Evolutionary conservation across 2,888 invertebrate species (phyloP), one percentile per base, ranked within the genome.

Genomic region (Ptychoptera albimana): DNA sequence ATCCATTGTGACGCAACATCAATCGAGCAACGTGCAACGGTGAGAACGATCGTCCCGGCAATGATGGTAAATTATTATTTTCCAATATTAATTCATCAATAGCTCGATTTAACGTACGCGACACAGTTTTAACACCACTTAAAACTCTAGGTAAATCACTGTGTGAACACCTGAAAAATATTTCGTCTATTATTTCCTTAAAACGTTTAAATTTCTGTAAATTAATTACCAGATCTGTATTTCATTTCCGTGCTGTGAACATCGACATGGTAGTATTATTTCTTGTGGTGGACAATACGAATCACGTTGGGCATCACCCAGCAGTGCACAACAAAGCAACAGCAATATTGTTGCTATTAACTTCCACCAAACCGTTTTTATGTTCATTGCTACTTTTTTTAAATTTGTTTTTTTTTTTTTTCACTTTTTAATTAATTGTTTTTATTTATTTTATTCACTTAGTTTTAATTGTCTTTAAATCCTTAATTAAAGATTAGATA

Each of bases 41-140:
- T 46, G 81, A 75, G 58, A 88, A 88, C 45, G 82, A 74, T 51
- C 82, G 76, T 7, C 86, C 87, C 0, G 88, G 86, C n/a, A 89
- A 57, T 1, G 87, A 82, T 9, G 87, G 86, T 39, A 89, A 66
- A 55, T 82, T 82, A 60, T 88, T 89, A 57, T 86, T 87, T 66
- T 89, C 89, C 52, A 89, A 71, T 50, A 89, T 88, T 43, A 89
- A 60, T 60, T 89, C 88, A 61, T 88, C 89, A 53, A 89, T 78
- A 6, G 83, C 79, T 43, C 74, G 74, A 48, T 70, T 72, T 42
- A 85, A 67, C 48, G 72, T 72, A 42, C 77, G 73, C 48, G 78
- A 76, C 32, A 84, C 70, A 37, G 78, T 73, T 53, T 79, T 77
- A 9, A 87, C 63, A 8, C 84, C 85, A 55, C 77, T 79, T 50